These are phyloP conservation scores for Rhinoraja longicauda DNA, from an alignment of 2,797 vertebrate species.

Conservation along the genomic window DNA sequence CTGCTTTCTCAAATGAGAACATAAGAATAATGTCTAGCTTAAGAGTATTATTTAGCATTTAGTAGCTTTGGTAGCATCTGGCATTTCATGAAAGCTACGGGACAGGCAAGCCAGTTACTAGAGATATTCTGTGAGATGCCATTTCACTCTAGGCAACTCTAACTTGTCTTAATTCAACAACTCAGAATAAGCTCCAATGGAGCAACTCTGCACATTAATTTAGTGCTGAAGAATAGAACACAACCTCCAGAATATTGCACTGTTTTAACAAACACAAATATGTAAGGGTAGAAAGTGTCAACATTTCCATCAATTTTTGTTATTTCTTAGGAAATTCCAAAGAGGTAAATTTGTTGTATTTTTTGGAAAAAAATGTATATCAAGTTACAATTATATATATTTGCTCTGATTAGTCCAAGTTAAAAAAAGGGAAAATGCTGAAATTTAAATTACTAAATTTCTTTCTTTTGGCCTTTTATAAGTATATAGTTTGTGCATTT, in stretches of 20 bases:
- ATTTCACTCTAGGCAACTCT: neutral
- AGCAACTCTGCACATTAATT: neutral
- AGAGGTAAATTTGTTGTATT: neutral
- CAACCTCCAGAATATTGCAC: neutral
- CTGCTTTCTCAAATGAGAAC: neutral
- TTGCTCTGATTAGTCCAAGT: neutral
- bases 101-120: neutral
- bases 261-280: neutral
- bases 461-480: constrained; percentile 32
- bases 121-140: neutral
- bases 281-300: neutral
- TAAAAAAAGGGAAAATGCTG: neutral
- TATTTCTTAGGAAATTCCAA: neutral
- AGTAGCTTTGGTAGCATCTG: neutral
- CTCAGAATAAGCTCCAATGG: neutral
- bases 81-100: neutral
- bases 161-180: neutral
- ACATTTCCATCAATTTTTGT: neutral
- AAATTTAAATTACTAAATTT: neutral
- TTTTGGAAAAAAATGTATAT: neutral
- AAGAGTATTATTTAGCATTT: neutral
- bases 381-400: neutral
- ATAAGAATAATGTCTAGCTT: neutral
- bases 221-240: neutral
- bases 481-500: neutral